Conservation (phyloP, 64 coral and sea anemone species). For the Anthopleura sola region DNA sequence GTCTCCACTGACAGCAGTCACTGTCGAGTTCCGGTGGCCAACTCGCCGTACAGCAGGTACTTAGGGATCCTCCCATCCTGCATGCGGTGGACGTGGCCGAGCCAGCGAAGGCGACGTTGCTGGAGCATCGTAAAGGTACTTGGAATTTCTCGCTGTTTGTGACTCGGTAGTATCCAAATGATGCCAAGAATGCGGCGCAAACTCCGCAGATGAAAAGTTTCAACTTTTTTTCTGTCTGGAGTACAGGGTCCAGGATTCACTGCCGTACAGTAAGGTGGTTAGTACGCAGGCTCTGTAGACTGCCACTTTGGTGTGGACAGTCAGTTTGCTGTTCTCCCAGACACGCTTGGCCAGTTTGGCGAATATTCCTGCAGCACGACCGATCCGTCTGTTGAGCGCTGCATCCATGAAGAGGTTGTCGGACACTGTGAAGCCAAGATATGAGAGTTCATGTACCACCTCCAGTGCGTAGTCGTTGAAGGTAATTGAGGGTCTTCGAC, state of each 20-base stretch:
- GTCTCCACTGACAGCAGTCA: too few species aligned
- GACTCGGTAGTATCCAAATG: not conserved
- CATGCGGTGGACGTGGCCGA: not conserved
- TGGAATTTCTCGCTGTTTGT: not conserved
- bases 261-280: slow-evolving; percentile 30
- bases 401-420: slow-evolving; percentile 11
- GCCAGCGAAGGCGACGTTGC: not conserved
- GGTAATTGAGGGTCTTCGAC: not conserved
- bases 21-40: not conserved
- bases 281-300: slow-evolving; percentile 9
- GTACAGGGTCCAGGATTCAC: not conserved
- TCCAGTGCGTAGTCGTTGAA: not conserved
- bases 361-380: not conserved
- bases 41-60: not conserved
- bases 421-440: slow-evolving; percentile 14
- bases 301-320: not conserved
- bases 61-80: not conserved
- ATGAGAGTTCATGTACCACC: slow-evolving; percentile 29
- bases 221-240: not conserved
- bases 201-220: slow-evolving; percentile 5
- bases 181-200: not conserved
- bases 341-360: too few species aligned
- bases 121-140: not conserved
- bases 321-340: not conserved
- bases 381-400: slow-evolving; percentile 22